Base-by-base conservation (phyloP, 2,113 vertebrate genomes). In the Apodemus speciosus region DNA sequence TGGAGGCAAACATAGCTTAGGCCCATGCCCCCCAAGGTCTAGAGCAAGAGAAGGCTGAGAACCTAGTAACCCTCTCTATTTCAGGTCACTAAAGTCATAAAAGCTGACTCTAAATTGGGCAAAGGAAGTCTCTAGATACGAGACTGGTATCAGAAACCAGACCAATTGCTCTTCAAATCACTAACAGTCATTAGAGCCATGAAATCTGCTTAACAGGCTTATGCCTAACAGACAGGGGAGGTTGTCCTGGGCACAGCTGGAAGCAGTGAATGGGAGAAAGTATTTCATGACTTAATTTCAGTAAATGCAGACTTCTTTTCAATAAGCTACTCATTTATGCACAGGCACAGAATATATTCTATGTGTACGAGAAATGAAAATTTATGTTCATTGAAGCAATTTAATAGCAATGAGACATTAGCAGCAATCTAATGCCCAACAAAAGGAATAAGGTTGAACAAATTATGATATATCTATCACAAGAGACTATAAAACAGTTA, bases 231-330 rank as follows among this genome's bases (percentile, higher is more conserved):
- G 5, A 66, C 60, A 62, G 32, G 81, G 18, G 35, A 76, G 81
- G 27, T 3, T 9, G 7, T 76, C 60, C 18, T 30, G 9, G 6
- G 32, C 32, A 94, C 23, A 49, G 53, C 0, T 68, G 73, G 6
- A 88, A 79, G 35, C 68, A 89, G 38, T 58, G 23, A 94, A 51
- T 11, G 4, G 43, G 76, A 77, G 81, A 92, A 85, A 62, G 13
- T 0, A 87, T 25, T 68, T 64, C 58, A 75, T 13, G 43, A 56
- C 76, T 93, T 71, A 62, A 88, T 10, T 1, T 46, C 83, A 90
- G 30, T 56, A 64, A 94, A 90, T 64, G 84, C 51, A 90, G 76
- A 88, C 20, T 85, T 93, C 18, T 80, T 92, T 73, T 85, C 69
- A 89, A 85, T 10, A 83, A 91, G 86, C 23, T 80, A 9, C 32